Base-by-base conservation (phyloP, 2,797 vertebrate genomes). In the Oryzias dopingdopingensis region DNA sequence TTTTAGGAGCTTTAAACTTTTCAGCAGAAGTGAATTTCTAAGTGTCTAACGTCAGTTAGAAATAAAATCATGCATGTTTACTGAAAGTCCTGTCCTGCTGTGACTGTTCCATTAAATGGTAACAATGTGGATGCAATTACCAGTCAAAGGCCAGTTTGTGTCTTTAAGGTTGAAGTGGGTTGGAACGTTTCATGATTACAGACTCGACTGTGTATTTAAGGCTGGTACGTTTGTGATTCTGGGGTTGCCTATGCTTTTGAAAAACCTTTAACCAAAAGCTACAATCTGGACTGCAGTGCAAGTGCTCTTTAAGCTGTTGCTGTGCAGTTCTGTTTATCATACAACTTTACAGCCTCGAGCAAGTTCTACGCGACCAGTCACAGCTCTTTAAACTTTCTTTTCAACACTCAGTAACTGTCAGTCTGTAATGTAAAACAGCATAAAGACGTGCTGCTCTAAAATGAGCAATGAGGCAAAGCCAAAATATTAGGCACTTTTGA, bases 91-190 rank as follows among this genome's bases (percentile, higher is more conserved):
- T 29, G 16, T 65, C 65, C 68, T 69, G 60, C 79, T 79, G 74
- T 57, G 65, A 75, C 64, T 61, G 49, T 52, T 70, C 72, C 78
- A 74, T 83, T 77, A 86, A 86, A 89, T 83, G 77, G 85, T 80
- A 80, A 82, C 82, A 79, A 88, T 88, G 76, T 84, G 82, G 86
- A 87, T 87, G 81, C 82, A 88, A 84, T 90, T 88, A 86, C 67
- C 68, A 79, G 71, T 82, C 61, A 57, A 59, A 18, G 81, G 79
- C 81, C 84, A 86, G 83, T 89, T 86, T 85, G 84, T 81, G 71
- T 87, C 84, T 87, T 82, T 80, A 86, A 82, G 80, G 80, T 88
- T 87, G 73, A 85, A 88, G 85, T 86, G 85, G 88, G 85, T 62
- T 81, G 72, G 70, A 77, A 78, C 65, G 56, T 78, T 87, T 69